Evolutionary conservation across 2,888 invertebrate genomes (phyloP), one percentile per base, ranked within the genome.

Genomic region (Portevinia maculata): DNA sequence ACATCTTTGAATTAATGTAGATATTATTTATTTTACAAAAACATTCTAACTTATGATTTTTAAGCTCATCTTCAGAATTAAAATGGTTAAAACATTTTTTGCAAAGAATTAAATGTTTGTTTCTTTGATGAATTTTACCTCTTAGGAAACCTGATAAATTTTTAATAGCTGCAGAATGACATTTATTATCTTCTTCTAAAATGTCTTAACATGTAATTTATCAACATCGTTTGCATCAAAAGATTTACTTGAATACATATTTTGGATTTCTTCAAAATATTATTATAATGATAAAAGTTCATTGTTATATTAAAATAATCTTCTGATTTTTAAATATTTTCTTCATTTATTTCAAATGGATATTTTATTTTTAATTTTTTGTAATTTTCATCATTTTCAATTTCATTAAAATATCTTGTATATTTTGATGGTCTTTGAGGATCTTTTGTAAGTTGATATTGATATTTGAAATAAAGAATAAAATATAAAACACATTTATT

Each of bases 181-280:
- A 55, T 30, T 28, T 50, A 50, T 50, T 30, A 55, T 13, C 55
- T 55, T 55, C 19, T 39, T 37, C 34, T 53, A 53, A 53, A 53
- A 53, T 13, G 19, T 34, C 34, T 53, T 32, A 57, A 57, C 55
- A 57, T 57, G 55, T 37, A 57, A 37, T 39, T 44, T 59, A 30
- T 30, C 44, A 17, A 44, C 28, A 59, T n/a, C n/a, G n/a, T 44
- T 59, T 59, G 44, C 9, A 30, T 59, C 59, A 44, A 59, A 59
- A 44, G 59, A 44, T 44, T 44, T 30, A 39, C 55, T 57, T 59
- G 17, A 30, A 17, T 41, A 44, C 17, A 59, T 44, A 59, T n/a
- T 57, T 57, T 57, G 57, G 57, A 57, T 57, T 57, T 57, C 30
- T n/a, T 59, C 41, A 44, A 55, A 55, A 55, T 28, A 13, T 3